phyloP scores from a whole-genome alignment of 2,797 vertebrate genomes.

The Nannoperca obscura region DNA sequence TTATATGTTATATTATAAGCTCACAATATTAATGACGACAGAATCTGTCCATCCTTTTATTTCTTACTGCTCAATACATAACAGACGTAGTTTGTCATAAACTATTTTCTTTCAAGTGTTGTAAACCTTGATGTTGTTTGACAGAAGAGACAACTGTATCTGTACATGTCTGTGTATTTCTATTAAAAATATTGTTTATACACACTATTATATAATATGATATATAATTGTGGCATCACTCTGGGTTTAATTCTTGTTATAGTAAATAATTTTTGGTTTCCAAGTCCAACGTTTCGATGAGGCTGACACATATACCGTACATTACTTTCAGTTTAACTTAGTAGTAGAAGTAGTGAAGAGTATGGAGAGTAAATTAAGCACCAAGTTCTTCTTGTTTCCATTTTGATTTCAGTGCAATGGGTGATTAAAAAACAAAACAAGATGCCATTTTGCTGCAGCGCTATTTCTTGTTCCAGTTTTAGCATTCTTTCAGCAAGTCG shows the following conservation, averaged over 20 bases:
- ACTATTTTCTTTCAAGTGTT: conserved; percentile 10
- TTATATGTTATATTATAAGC: background rate
- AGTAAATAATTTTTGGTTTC: conserved; percentile 26
- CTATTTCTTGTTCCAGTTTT: background rate
- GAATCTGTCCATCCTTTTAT: conserved; percentile 26
- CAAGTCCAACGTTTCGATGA: background rate
- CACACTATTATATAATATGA: conserved; percentile 14
- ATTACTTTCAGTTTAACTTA: background rate
- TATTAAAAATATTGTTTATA: conserved; percentile 17
- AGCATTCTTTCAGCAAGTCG: background rate
- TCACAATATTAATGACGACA: conserved; percentile 4
- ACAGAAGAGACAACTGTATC: conserved; percentile 13
- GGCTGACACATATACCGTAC: background rate
- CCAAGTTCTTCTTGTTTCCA: background rate
- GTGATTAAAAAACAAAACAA: background rate
- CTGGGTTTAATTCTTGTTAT: background rate
- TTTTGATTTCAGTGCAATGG: background rate
- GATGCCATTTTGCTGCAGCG: background rate
- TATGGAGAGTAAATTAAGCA: background rate
- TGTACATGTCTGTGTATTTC: conserved; percentile 6
- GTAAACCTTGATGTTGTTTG: conserved; percentile 42
- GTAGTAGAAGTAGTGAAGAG: background rate
- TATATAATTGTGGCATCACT: conserved; percentile 13
- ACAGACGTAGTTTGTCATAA: conserved; percentile 31
- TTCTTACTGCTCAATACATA: conserved; percentile 29